phyloP scores from a whole-genome alignment of 1,140 invertebrate species.

The Euschistus heros region DNA sequence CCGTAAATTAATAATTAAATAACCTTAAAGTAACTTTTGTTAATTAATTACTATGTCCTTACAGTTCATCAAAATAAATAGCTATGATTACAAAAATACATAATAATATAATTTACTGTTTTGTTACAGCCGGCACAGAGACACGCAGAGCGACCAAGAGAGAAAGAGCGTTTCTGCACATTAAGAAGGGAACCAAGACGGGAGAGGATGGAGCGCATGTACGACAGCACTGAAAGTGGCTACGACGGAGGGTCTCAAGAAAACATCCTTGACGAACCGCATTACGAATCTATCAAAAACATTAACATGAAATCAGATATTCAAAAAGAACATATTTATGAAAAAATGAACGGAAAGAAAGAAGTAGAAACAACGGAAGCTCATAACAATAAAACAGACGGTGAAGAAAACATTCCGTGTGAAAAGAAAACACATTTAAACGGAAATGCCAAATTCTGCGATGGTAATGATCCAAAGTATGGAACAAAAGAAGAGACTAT shows the following conservation, averaged over 20 bases:
- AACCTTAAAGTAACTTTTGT: too few species aligned
- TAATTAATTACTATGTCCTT: too few species aligned
- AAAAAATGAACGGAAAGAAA: background rate
- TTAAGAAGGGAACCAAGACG: background rate
- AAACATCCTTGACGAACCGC: background rate
- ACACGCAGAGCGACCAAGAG: background rate
- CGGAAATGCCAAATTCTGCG: background rate
- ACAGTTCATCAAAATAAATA: too few species aligned
- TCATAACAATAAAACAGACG: too few species aligned
- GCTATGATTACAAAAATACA: too few species aligned
- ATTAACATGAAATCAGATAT: background rate
- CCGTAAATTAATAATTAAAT: too few species aligned
- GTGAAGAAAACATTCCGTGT: background rate
- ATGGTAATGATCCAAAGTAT: background rate
- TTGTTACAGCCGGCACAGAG: too few species aligned
- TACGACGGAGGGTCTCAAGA: conserved; percentile 22
- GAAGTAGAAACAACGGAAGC: background rate
- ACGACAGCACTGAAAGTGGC: conserved; percentile 18
- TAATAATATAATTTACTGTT: too few species aligned
- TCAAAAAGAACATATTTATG: background rate
- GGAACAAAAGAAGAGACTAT: background rate
- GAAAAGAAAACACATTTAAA: background rate
- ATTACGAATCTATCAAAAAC: conserved; percentile 1
- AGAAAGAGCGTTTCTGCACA: background rate
- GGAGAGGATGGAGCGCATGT: background rate